phyloP scores from a whole-genome alignment of 2,113 vertebrate genomes.

The Fregata magnificens region DNA sequence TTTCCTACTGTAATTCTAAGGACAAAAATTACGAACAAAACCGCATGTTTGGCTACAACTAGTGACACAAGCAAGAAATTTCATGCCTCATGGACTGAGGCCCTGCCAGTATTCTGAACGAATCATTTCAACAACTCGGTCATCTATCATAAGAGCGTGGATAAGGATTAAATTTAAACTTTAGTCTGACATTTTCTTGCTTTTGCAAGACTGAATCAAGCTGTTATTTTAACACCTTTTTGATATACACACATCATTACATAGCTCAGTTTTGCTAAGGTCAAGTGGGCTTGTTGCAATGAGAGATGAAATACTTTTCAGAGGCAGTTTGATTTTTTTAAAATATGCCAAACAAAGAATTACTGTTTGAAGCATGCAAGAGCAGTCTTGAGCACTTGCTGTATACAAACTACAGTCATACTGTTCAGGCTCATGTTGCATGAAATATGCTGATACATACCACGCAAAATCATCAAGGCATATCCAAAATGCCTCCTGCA shows the following conservation, averaged over 20 bases:
- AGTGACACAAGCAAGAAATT: neutral
- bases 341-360: neutral
- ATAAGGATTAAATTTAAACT: neutral
- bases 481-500: neutral
- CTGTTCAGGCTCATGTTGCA: neutral
- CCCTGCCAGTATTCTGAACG: neutral
- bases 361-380: neutral
- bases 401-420: neutral
- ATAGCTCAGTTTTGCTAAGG: neutral
- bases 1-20: neutral
- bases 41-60: fast-evolving
- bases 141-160: neutral
- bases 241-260: neutral
- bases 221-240: neutral
- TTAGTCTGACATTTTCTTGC: neutral
- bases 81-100: neutral
- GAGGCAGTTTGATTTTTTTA: neutral
- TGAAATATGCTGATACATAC: neutral
- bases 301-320: neutral
- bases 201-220: neutral
- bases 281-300: neutral
- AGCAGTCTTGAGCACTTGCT: neutral
- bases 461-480: neutral
- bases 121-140: neutral
- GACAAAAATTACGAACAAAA: neutral